Evolutionary conservation across 2,888 invertebrate genomes (phyloP).

Genomic region (Temnothorax ravouxi): DNA sequence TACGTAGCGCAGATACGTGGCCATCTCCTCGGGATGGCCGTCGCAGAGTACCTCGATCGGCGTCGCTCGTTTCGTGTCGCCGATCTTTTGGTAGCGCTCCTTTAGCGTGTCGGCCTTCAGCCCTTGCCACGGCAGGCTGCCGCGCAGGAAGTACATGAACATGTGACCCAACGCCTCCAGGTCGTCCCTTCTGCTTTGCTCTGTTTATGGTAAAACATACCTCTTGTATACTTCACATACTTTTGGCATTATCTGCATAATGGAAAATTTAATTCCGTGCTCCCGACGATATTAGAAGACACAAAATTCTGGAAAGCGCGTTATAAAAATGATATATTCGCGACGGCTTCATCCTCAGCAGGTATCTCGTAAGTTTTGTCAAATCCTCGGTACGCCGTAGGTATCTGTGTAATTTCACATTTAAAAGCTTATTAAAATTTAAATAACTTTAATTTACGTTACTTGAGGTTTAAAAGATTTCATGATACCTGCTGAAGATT

Average conservation of each 20-base stretch:
- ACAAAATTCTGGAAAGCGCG: neutral
- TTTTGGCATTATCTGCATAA: neutral
- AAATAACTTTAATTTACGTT: neutral
- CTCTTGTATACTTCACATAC: neutral
- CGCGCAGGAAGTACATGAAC: constrained; percentile 99
- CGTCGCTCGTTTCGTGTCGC: constrained; percentile 99
- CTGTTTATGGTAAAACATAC: constrained; percentile 84
- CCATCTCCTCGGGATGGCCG: constrained; percentile 97
- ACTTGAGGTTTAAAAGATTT: neutral
- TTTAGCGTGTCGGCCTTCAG: constrained; percentile 99
- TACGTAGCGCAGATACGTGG: constrained; percentile 99
- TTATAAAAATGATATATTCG: neutral
- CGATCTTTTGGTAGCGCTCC: constrained; percentile 99
- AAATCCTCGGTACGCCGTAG: neutral
- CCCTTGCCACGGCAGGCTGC: constrained; percentile 99
- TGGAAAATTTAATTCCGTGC: neutral
- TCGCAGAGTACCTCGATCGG: constrained; percentile 97
- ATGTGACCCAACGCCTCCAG: constrained; percentile 99
- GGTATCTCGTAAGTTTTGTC: neutral
- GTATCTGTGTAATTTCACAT: neutral
- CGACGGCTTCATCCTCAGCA: neutral
- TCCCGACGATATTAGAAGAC: neutral
- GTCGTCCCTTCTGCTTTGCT: constrained; percentile 99
- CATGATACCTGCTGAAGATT: constrained; percentile 5
- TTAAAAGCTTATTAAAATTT: neutral